Percentiles rank a stretch among this genome's conserved stretches.
Evolutionary conservation across 2,888 invertebrate genomes (phyloP).

Genomic region (Chaitophorus viminalis): DNA sequence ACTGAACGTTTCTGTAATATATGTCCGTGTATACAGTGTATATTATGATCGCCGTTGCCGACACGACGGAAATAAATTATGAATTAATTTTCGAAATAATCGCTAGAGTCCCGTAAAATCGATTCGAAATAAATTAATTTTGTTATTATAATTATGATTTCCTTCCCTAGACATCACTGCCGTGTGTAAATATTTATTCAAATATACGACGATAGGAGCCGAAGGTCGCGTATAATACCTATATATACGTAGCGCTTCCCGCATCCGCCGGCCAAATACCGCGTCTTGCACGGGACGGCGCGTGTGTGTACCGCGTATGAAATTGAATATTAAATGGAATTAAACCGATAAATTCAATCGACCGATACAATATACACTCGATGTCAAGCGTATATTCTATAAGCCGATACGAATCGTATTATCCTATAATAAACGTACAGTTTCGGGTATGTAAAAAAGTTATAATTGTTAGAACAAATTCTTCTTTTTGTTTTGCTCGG

Average conservation of each 20-base stretch:
- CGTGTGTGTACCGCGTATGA: background rate
- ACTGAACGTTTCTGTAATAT: no score
- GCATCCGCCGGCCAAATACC: no score
- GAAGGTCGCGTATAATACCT: slow-evolving; percentile 14
- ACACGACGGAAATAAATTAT: background rate
- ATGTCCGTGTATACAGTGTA: background rate
- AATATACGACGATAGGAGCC: background rate
- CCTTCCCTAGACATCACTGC: background rate
- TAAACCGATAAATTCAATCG: slow-evolving; percentile 25
- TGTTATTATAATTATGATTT: background rate
- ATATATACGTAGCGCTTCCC: no score
- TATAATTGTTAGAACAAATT: no score
- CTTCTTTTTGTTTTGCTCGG: no score
- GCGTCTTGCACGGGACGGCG: background rate
- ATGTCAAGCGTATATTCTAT: no score
- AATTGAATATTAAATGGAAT: slow-evolving; percentile 39
- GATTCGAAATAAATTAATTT: slow-evolving; percentile 27
- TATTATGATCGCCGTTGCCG: background rate
- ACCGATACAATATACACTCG: background rate
- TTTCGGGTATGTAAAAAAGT: no score
- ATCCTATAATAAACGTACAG: no score
- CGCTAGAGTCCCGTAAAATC: background rate
- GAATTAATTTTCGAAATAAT: slow-evolving; percentile 5
- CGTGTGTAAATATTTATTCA: slow-evolving; percentile 46
- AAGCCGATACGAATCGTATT: no score